Evolutionary conservation across 2,888 invertebrate species (phyloP).

Genomic region (Netelia inedita): DNA sequence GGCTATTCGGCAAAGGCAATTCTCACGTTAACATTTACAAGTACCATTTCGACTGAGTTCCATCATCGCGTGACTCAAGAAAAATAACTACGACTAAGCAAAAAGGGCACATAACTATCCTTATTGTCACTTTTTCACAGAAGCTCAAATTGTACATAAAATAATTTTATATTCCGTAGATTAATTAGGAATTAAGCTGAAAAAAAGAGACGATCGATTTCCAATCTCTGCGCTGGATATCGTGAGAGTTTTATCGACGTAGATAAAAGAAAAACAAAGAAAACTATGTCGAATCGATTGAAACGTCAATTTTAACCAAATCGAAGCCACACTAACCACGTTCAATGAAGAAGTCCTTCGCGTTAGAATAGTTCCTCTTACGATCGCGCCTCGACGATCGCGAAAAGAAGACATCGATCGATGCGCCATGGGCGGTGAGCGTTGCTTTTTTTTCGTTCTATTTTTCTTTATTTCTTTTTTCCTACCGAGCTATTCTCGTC

Average conservation of each 20-base stretch:
- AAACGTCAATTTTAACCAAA: slow-evolving; percentile 23
- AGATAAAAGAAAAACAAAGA: not conserved
- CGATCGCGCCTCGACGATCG: not conserved
- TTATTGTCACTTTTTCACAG: slow-evolving; percentile 1
- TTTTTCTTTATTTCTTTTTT: not conserved
- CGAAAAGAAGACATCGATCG: slow-evolving; percentile 17
- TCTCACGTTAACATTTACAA: slow-evolving; percentile 87
- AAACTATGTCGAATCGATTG: slow-evolving; percentile 1
- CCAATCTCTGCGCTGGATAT: not conserved
- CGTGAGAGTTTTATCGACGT: not conserved
- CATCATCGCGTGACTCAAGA: slow-evolving; percentile 1
- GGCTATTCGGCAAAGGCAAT: slow-evolving; percentile 88
- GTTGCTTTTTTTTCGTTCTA: slow-evolving; percentile 9
- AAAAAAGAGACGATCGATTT: slow-evolving; percentile 27
- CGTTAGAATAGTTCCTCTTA: slow-evolving; percentile 29
- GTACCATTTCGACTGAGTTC: slow-evolving; percentile 73
- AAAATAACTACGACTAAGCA: not conserved
- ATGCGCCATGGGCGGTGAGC: slow-evolving; percentile 58
- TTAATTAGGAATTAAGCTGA: not conserved
- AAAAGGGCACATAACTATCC: not conserved
- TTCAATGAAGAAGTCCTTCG: slow-evolving; percentile 43
- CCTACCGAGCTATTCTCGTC: slow-evolving; percentile 17
- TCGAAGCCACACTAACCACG: slow-evolving; percentile 17
- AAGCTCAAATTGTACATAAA: slow-evolving; percentile 11
- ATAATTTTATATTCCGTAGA: slow-evolving; percentile 15